A percentile compares a stretch with the other conserved stretches of the same genome.
phyloP scores from a whole-genome alignment of 2,888 invertebrate species.

The Scaptomyza cyrtandrae region DNA sequence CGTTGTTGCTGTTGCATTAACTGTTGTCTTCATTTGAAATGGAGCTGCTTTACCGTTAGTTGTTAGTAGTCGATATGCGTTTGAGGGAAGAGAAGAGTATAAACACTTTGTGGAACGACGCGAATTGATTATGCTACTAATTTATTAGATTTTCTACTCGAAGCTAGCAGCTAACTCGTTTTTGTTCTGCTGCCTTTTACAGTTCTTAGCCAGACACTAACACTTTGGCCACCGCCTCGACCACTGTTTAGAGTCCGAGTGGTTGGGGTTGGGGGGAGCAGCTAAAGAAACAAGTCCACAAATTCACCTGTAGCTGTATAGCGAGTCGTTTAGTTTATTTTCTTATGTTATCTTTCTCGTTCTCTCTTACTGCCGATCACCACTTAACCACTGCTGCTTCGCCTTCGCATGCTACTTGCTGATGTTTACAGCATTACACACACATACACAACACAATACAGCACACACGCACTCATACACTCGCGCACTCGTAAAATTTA shows the following conservation, averaged over 20 bases:
- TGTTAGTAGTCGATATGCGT: conserved; percentile 24
- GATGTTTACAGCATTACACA: conserved; percentile 66
- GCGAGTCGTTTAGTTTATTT: conserved; percentile 62
- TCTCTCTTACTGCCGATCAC: conserved; percentile 25
- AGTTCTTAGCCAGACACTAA: conserved; percentile 56
- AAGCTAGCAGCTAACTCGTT: conserved; percentile 44
- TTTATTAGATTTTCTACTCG: conserved; percentile 68
- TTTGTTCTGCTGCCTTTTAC: conserved; percentile 57
- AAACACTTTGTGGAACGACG: conserved; percentile 50
- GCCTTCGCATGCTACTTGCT: conserved; percentile 53
- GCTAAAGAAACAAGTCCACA: conserved; percentile 65
- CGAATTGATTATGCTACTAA: conserved; percentile 72
- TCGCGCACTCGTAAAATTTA: conserved; percentile 52
- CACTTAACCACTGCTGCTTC: conserved; percentile 60
- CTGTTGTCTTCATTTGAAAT: conserved; percentile 31
- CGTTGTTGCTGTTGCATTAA: conserved; percentile 36
- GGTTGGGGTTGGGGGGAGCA: background rate
- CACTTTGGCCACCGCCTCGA: conserved; percentile 59
- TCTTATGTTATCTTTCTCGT: conserved; percentile 33
- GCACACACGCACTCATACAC: conserved; percentile 23
- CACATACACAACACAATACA: conserved; percentile 17
- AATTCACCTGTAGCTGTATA: conserved; percentile 75
- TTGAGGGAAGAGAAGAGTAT: conserved; percentile 10
- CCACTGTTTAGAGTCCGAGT: conserved; percentile 20
- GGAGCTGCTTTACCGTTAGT: conserved; percentile 52